Conservation (phyloP, 2,888 invertebrate species). For the Agrochola lychnidis region DNA sequence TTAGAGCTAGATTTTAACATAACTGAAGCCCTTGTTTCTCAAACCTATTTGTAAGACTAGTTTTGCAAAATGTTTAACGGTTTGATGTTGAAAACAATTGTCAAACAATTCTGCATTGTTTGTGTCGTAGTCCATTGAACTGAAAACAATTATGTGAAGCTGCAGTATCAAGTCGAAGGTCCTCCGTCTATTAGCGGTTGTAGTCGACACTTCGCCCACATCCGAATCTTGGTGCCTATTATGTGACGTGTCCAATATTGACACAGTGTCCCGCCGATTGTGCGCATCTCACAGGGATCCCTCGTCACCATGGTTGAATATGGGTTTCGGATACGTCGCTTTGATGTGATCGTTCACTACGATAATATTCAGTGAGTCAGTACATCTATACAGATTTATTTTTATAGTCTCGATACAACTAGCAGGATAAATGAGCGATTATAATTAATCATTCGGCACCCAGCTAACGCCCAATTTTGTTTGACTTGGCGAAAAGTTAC, state of each 20-base stretch:
- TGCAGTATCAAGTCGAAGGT: slow-evolving; percentile 78
- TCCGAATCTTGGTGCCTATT: slow-evolving; percentile 80
- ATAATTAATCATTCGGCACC: slow-evolving; percentile 82
- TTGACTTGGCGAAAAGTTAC: slow-evolving; percentile 87
- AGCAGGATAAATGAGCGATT: slow-evolving; percentile 73
- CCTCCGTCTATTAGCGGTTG: slow-evolving; percentile 81
- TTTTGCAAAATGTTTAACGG: slow-evolving; percentile 13
- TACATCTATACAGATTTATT: slow-evolving; percentile 47
- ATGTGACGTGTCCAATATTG: slow-evolving; percentile 86
- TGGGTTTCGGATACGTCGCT: slow-evolving; percentile 75
- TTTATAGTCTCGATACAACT: slow-evolving; percentile 49
- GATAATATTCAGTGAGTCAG: slow-evolving; percentile 57
- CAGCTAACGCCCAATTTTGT: slow-evolving; percentile 83
- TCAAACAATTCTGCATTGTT: slow-evolving; percentile 39
- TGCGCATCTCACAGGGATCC: slow-evolving; percentile 83
- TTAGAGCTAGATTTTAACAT: slow-evolving; percentile 1
- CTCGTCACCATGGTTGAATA: slow-evolving; percentile 82
- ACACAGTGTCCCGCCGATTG: slow-evolving; percentile 85
- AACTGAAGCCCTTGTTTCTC: neutral
- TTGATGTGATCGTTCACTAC: slow-evolving; percentile 70
- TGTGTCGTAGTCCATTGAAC: slow-evolving; percentile 55
- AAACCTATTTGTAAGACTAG: slow-evolving; percentile 31
- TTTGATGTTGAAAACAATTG: slow-evolving; percentile 27
- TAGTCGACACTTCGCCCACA: slow-evolving; percentile 80
- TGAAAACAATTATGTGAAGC: slow-evolving; percentile 67